A percentile compares a stretch with the other conserved stretches of the same genome.
These are phyloP conservation scores for Artibeus lituratus DNA, from an alignment of 2,797 vertebrate species.

Conservation along the genomic window DNA sequence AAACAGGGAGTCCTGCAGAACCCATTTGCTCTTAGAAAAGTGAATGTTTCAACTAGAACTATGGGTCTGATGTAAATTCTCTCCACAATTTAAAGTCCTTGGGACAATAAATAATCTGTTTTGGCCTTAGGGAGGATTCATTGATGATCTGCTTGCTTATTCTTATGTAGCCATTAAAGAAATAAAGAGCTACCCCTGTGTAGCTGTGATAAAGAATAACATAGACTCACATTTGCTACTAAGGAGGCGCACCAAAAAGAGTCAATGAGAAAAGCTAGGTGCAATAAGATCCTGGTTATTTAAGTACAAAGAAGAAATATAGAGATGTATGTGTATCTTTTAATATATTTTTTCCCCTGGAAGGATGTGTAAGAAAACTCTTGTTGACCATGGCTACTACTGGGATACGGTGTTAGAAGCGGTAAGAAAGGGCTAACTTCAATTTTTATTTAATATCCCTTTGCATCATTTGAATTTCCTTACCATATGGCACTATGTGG, in stretches of 20 bases:
- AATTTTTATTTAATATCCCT: neutral
- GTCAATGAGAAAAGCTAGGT: neutral
- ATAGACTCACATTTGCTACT: neutral
- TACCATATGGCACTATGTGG: neutral
- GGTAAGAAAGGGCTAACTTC: neutral
- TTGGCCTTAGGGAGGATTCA: slow-evolving; percentile 15
- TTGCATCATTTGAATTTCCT: neutral
- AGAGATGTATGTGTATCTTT: neutral
- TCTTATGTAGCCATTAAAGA: slow-evolving; percentile 20
- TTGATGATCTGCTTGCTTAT: neutral
- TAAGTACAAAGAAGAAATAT: slow-evolving; percentile 12
- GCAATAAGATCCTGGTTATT: neutral
- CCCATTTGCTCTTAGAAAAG: neutral
- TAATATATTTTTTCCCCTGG: neutral
- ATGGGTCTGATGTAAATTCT: neutral
- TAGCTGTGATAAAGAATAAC: neutral
- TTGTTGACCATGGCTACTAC: neutral
- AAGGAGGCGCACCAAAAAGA: neutral
- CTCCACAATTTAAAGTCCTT: neutral
- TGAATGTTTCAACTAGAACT: neutral
- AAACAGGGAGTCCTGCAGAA: neutral
- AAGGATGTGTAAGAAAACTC: neutral
- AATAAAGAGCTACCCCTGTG: neutral
- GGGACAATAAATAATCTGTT: slow-evolving; percentile 18
- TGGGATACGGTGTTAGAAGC: neutral